These are phyloP conservation scores for Ctenomys sociabilis DNA, from an alignment of 2,113 vertebrate species.

Conservation along the genomic window DNA sequence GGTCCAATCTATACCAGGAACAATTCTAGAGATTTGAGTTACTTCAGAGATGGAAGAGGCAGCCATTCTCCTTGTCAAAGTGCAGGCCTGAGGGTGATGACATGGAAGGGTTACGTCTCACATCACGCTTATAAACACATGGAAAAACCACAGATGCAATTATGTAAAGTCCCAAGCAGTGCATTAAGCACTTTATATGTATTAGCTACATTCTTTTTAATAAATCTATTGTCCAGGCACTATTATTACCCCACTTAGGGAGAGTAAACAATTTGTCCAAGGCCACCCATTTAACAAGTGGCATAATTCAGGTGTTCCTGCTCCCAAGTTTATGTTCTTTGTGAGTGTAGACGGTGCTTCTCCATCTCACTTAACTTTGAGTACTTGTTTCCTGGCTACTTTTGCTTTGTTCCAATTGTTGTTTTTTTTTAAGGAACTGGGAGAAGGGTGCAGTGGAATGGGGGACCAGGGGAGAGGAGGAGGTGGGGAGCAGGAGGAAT, in stretches of 20 bases:
- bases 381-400: neutral
- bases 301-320: neutral
- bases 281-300: neutral
- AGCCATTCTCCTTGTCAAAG: slow-evolving; percentile 24
- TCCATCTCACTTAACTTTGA: neutral
- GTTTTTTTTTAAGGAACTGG: neutral
- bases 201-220: neutral
- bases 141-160: neutral
- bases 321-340: neutral
- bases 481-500: too few relatives aligned
- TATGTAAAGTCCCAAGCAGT: neutral
- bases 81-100: neutral
- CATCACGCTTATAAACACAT: neutral
- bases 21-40: slow-evolving; percentile 33
- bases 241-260: neutral
- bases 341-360: neutral
- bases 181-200: neutral
- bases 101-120: neutral
- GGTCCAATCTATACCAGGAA: slow-evolving; percentile 38
- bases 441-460: neutral
- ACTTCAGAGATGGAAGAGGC: neutral
- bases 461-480: neutral
- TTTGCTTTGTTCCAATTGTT: neutral
- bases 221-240: neutral
- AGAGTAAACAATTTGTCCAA: neutral